Conservation (phyloP, 1,140 invertebrate genomes). For the Caenorhabditis remanei region DNA sequence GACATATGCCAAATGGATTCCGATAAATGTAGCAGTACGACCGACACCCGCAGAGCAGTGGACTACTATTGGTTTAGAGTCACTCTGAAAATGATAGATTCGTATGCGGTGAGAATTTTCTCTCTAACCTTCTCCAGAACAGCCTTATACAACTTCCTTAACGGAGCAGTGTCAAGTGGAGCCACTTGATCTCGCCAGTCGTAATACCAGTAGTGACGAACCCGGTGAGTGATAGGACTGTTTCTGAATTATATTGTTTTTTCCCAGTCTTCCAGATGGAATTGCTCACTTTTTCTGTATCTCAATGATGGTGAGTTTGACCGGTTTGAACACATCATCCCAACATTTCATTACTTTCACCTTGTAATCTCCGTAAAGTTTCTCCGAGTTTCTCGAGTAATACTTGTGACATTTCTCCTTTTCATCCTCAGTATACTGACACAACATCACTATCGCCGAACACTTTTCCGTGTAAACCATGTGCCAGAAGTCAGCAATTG, state of each 20-base stretch:
- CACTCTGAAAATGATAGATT: background rate
- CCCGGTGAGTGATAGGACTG: background rate
- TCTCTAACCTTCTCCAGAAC: conserved; percentile 12
- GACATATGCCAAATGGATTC: conserved; percentile 50
- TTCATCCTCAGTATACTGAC: conserved; percentile 1
- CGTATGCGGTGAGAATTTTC: background rate
- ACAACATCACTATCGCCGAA: conserved; percentile 55
- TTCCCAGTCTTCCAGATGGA: background rate
- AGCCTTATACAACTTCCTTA: conserved; percentile 36
- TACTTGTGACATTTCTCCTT: conserved; percentile 10
- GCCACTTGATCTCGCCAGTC: conserved; percentile 63
- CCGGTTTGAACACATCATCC: background rate
- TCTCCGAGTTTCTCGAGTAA: background rate
- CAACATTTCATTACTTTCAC: background rate
- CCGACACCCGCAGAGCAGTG: conserved; percentile 76
- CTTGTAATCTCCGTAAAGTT: conserved; percentile 25
- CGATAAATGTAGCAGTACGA: conserved; percentile 68
- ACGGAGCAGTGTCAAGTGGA: conserved; percentile 21
- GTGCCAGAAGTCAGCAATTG: conserved; percentile 64
- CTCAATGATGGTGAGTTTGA: background rate
- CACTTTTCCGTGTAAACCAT: conserved; percentile 64
- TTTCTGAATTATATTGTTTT: background rate
- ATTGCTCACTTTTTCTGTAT: conserved; percentile 4
- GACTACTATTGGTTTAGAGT: conserved; percentile 59
- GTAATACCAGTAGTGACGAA: conserved; percentile 56